Evolutionary conservation across 2,888 invertebrate species (phyloP).

Genomic region (Heliconius cydno): DNA sequence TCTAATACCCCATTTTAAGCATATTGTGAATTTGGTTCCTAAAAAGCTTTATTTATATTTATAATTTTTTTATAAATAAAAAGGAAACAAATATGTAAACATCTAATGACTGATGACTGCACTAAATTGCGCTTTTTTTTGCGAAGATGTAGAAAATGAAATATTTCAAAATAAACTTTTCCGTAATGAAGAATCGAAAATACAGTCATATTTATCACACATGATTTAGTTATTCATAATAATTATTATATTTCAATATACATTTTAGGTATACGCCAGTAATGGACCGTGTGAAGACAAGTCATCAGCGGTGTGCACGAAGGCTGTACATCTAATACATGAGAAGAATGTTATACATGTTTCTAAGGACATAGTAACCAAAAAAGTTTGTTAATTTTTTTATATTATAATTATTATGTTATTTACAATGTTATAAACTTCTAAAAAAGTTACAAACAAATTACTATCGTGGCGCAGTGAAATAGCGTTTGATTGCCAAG

Average conservation of each 20-base stretch:
- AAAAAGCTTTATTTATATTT: not conserved
- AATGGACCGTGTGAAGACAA: slow-evolving; percentile 87
- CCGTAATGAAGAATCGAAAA: too few relatives aligned
- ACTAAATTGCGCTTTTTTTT: too few relatives aligned
- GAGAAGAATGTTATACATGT: slow-evolving; percentile 85
- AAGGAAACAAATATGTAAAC: too few relatives aligned
- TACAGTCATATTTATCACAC: too few relatives aligned
- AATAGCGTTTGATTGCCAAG: too few relatives aligned
- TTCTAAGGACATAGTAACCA: slow-evolving; percentile 65
- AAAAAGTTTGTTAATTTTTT: slow-evolving; percentile 62
- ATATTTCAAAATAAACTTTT: too few relatives aligned
- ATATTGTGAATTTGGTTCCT: not conserved
- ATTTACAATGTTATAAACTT: too few relatives aligned
- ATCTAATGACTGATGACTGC: too few relatives aligned
- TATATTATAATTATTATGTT: too few relatives aligned
- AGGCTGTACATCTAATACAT: slow-evolving; percentile 86
- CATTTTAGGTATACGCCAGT: slow-evolving; percentile 85
- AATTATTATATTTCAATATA: not conserved
- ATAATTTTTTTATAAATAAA: not conserved
- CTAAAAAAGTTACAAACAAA: too few relatives aligned
- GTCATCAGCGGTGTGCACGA: slow-evolving; percentile 84
- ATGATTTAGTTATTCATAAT: not conserved
- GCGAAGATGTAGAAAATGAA: too few relatives aligned
- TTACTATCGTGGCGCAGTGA: too few relatives aligned
- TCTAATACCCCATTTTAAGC: not conserved